Conservation (phyloP, 2,113 vertebrate species). For the Laterallus jamaicensis region DNA sequence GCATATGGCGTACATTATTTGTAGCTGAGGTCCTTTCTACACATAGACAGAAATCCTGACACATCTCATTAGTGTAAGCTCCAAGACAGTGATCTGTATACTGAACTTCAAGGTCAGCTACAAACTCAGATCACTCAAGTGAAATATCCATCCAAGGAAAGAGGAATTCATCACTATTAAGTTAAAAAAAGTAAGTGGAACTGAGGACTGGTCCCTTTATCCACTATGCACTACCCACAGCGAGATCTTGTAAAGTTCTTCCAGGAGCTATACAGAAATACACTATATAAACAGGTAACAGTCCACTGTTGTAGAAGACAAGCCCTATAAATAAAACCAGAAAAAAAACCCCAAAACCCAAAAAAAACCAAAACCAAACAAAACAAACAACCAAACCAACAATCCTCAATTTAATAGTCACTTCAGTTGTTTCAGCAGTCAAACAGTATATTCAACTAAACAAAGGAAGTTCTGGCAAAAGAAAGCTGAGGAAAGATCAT, state of each 20-base stretch:
- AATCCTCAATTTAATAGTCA: background rate
- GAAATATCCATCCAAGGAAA: background rate
- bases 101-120: conserved; percentile 19
- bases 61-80: background rate
- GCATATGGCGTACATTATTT: background rate
- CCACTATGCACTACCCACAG: background rate
- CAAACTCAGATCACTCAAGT: conserved; percentile 4
- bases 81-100: background rate
- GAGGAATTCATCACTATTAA: background rate
- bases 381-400: too few relatives aligned
- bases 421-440: background rate
- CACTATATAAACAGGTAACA: too few relatives aligned
- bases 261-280: too few relatives aligned
- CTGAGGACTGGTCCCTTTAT: background rate
- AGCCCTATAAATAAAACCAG: background rate
- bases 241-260: background rate
- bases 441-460: background rate
- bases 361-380: too few relatives aligned
- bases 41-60: background rate
- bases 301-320: background rate
- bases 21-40: background rate
- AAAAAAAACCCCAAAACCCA: background rate
- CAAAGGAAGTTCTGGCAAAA: background rate
- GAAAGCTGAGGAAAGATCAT: background rate
- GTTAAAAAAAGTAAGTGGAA: background rate